Base-by-base conservation (phyloP, 2,888 invertebrate species). In the Catocala nupta region DNA sequence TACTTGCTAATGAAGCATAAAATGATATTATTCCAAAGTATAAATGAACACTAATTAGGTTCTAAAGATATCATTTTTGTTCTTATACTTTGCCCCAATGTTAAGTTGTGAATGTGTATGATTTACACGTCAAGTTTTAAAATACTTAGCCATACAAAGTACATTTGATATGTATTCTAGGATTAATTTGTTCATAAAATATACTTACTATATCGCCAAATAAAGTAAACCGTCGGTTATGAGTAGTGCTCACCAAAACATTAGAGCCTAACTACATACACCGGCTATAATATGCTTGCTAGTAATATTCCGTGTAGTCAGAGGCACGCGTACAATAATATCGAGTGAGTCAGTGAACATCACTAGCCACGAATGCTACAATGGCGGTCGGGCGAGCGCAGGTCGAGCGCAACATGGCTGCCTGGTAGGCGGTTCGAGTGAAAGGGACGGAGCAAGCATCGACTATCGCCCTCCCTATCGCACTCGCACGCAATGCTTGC, bases 371-470 rank as follows among this genome's bases (percentile, higher is more conserved):
- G 88, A 93, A 90, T 87, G 93, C 91, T 92, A 92, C 93, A 93
- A 94, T 94, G 94, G 94, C 94, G 93, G 93, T 93, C 93, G 93
- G 93, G 89, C 93, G 90, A 92, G 92, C 93, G 89, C 93, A 91
- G 93, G 93, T 92, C 94, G 94, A 93, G 93, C 93, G 93, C 93
- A 94, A 94, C 93, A 93, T 93, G 94, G 94, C 94, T 91, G 94
- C 92, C 94, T 89, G 84, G 93, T 93, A 93, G 93, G 93, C 93
- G 93, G 92, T 92, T 89, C 93, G 93, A 84, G 90, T 77, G 90
- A 93, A 82, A 81, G 85, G 82, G 92, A 92, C 87, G 78, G 80
- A 78, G 84, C 86, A 82, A 87, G 81, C 82, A 85, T 81, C 80
- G 84, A 83, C 78, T 85, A 69, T 80, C 65, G 78, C 82, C 78